Conservation (phyloP, 2,888 invertebrate genomes). For the Opisthograptis luteolata region DNA sequence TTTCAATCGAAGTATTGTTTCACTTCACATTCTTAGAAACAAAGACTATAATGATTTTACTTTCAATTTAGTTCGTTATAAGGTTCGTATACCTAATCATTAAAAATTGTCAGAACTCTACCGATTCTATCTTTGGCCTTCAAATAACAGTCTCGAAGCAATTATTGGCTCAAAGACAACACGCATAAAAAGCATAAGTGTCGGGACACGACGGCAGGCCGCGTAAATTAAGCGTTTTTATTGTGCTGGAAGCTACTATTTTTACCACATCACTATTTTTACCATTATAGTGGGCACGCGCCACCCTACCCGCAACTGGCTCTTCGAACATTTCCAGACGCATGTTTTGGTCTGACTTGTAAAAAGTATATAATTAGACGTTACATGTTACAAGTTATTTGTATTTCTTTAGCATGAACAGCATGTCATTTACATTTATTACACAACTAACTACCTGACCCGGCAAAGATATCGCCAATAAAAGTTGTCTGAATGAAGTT, state of each 20-base stretch:
- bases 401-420: too few relatives aligned
- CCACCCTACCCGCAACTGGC: slow-evolving; percentile 56
- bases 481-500: too few relatives aligned
- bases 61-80: slow-evolving; percentile 7
- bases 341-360: slow-evolving; percentile 10
- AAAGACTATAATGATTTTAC: slow-evolving; percentile 1
- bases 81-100: slow-evolving; percentile 41
- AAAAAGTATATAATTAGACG: background rate
- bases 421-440: too few relatives aligned
- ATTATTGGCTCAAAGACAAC: slow-evolving; percentile 81
- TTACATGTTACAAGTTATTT: background rate
- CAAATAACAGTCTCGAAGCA: slow-evolving; percentile 57
- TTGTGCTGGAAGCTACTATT: slow-evolving; percentile 57
- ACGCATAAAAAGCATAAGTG: slow-evolving; percentile 82
- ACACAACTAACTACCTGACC: too few relatives aligned
- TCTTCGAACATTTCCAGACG: slow-evolving; percentile 52
- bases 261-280: slow-evolving; percentile 61
- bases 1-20: background rate
- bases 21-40: background rate
- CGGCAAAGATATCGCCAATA: too few relatives aligned
- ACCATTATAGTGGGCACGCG: slow-evolving; percentile 75
- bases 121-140: slow-evolving; percentile 54
- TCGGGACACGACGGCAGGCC: slow-evolving; percentile 67
- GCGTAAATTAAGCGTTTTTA: slow-evolving; percentile 83
- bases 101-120: slow-evolving; percentile 48